Base-by-base conservation (phyloP, 2,888 invertebrate species). In the Athalia rosae region DNA sequence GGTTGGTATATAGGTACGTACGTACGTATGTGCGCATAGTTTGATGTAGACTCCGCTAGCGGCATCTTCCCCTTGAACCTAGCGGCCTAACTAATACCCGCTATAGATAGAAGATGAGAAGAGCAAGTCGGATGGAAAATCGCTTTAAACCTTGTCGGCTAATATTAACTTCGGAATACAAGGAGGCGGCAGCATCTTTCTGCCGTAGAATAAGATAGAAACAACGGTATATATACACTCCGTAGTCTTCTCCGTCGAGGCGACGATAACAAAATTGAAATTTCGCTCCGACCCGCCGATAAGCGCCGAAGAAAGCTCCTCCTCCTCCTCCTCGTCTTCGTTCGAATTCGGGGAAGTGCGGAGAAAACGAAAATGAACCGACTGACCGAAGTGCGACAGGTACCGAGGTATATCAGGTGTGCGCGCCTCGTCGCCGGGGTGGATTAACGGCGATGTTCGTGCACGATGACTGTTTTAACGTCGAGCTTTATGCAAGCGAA, bases 131-230 rank as follows among this genome's bases (percentile, higher is more conserved):
- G 79, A 84, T 80, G 85, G 84, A 86, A 86, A 86, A 86, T 86
- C 85, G 85, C 85, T 86, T 87, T 84, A 87, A 86, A 84, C 86
- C 82, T 82, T 81, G 79, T 82, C 80, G 81, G 84, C 87, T 87
- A 87, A 86, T 86, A 86, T 87, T 86, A 86, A 86, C 86, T 85
- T 81, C 80, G 78, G 79, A 80, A 80, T 79, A 81, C 79, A 77
- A 78, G 67, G 62, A 58, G 71, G 58, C 28, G n/a, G n/a, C 71
- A 58, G 56, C 58, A 58, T 77, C 69, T 77, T 61, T 71, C 50
- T 8, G 7, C 56, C 59, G 73, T 58, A 13, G 56, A 71, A 58
- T 58, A 71, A 58, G 11, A 28, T 43, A 48, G 28, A 41, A 53
- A 7, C 28, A 28, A 28, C 28, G 28, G 28, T 28, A 28, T 2